A percentile compares a stretch with the other conserved stretches of the same genome.
These are phyloP conservation scores for roundworm (Caenorhabditis elegans) DNA, from an alignment of 1,140 invertebrate species.

Conservation along the genomic window DNA sequence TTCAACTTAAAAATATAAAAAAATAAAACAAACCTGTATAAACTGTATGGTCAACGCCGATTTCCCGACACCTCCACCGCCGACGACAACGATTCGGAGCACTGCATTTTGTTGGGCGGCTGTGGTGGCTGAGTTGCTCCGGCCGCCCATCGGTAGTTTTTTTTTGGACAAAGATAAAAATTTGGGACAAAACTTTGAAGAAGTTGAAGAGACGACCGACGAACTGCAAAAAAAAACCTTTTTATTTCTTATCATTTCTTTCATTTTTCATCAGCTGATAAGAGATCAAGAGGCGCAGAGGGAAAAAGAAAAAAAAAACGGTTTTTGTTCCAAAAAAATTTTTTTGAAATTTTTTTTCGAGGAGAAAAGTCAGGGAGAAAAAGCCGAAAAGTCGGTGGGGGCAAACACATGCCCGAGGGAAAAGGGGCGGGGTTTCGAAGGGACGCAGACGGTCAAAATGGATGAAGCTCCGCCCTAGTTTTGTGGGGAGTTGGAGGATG, in stretches of 20 bases:
- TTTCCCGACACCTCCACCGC: conserved; percentile 83
- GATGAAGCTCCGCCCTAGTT: not conserved
- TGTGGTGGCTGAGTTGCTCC: not conserved
- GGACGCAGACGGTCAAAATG: no score
- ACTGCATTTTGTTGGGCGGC: conserved; percentile 16
- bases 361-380: no score
- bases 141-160: conserved; percentile 36
- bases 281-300: not conserved
- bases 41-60: conserved; percentile 83
- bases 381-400: no score
- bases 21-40: conserved; percentile 46
- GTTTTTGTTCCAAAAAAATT: not conserved
- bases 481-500: not conserved
- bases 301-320: not conserved
- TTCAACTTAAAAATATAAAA: no score
- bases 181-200: not conserved
- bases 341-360: no score
- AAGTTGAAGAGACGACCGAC: not conserved
- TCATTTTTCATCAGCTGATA: not conserved
- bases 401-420: not conserved
- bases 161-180: no score
- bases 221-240: not conserved
- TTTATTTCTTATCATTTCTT: no score
- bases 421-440: no score
- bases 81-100: conserved; percentile 75